These are phyloP conservation scores for Melitaea cinxia DNA, from an alignment of 1,140 invertebrate genomes.

Conservation along the genomic window DNA sequence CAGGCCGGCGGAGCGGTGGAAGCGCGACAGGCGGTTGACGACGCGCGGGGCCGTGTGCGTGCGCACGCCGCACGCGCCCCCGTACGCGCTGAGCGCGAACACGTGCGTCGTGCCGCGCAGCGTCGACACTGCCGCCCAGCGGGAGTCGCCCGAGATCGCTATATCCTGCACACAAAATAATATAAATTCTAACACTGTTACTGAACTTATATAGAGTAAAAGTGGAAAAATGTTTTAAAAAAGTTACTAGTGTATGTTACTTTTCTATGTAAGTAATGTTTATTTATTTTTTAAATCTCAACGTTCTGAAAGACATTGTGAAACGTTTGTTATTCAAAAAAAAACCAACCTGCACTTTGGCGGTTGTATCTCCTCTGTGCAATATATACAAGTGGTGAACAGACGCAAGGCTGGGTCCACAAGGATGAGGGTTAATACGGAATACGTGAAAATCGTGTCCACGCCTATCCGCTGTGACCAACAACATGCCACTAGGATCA, in stretches of 20 bases:
- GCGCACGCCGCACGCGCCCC: conserved; percentile 93
- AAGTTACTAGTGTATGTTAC: no score
- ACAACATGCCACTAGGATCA: conserved; percentile 94
- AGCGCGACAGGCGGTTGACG: conserved; percentile 96
- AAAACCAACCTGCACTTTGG: conserved; percentile 86
- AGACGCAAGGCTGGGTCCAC: conserved; percentile 91
- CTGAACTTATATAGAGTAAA: no score
- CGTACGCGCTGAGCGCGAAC: conserved; percentile 98
- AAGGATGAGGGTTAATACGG: conserved; percentile 95
- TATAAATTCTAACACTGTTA: no score
- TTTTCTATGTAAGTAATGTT: no score
- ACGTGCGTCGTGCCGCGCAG: conserved; percentile 98
- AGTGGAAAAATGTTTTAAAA: no score
- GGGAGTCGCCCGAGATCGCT: conserved; percentile 93
- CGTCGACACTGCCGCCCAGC: conserved; percentile 97
- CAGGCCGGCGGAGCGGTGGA: conserved; percentile 97
- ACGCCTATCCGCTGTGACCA: conserved; percentile 95
- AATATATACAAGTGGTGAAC: conserved; percentile 98
- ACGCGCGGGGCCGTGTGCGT: conserved; percentile 96
- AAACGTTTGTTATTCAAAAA: no score
- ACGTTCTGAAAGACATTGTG: no score
- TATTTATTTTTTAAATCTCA: no score
- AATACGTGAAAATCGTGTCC: conserved; percentile 99
- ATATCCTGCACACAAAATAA: conserved; percentile 85
- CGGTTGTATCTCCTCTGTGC: conserved; percentile 93